Conservation (phyloP, 2,888 invertebrate genomes). For the Polymixis lichenea region DNA sequence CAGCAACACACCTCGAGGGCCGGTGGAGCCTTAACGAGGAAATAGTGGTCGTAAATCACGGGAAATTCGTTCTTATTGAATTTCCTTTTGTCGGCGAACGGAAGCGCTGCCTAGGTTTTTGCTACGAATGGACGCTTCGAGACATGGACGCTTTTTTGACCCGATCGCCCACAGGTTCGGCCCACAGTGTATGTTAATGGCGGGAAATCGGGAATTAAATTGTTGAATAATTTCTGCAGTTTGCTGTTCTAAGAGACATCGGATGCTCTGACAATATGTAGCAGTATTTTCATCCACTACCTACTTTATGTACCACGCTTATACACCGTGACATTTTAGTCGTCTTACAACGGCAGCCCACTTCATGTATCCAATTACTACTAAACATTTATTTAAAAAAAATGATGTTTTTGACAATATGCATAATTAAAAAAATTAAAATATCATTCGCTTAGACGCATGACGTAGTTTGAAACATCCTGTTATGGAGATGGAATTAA, state of each 20-base stretch:
- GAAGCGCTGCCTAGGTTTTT: slow-evolving; percentile 85
- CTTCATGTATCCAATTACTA: too few species aligned
- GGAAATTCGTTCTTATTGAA: slow-evolving; percentile 90
- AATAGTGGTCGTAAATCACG: slow-evolving; percentile 90
- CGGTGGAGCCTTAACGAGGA: slow-evolving; percentile 87
- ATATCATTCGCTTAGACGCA: too few species aligned
- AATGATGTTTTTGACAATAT: too few species aligned
- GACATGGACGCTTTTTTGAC: slow-evolving; percentile 77
- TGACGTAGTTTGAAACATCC: too few species aligned
- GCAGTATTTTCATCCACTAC: background rate
- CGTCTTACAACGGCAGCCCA: too few species aligned
- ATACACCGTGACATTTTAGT: too few species aligned
- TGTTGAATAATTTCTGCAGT: background rate
- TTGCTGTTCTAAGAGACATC: background rate
- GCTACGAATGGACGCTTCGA: slow-evolving; percentile 82
- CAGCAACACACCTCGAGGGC: slow-evolving; percentile 84
- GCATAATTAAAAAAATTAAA: too few species aligned
- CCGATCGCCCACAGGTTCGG: slow-evolving; percentile 29
- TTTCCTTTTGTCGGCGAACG: slow-evolving; percentile 87
- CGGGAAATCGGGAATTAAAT: slow-evolving; percentile 14
- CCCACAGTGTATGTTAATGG: slow-evolving; percentile 30
- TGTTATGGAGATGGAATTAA: too few species aligned
- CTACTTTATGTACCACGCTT: background rate
- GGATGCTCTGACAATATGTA: background rate
- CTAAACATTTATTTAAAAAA: too few species aligned